Evolutionary conservation across 2,113 vertebrate genomes (phyloP).

Genomic region (Aramus guarauna): DNA sequence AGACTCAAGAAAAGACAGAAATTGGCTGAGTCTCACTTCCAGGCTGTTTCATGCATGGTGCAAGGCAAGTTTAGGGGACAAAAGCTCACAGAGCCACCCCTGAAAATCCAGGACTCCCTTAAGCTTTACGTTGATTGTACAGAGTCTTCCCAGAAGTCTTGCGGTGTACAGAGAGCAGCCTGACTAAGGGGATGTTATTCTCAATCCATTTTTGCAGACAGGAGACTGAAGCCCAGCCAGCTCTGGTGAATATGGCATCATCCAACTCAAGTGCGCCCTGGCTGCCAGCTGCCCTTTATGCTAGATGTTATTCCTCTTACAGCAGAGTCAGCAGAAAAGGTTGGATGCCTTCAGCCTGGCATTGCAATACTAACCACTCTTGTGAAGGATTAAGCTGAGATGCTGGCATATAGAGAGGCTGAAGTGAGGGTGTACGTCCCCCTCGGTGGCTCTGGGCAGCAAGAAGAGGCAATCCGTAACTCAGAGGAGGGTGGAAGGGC

Average conservation of each 20-base stretch:
- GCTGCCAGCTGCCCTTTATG: not conserved
- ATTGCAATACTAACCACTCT: not conserved
- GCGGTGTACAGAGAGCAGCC: not conserved
- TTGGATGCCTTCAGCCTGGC: not conserved
- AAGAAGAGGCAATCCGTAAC: not conserved
- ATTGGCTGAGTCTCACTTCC: not conserved
- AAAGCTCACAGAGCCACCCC: not conserved
- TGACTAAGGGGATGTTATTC: not conserved
- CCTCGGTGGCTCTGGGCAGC: not conserved
- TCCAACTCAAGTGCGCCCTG: not conserved
- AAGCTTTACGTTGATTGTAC: accelerated
- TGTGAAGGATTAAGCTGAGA: not conserved
- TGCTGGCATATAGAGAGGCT: not conserved
- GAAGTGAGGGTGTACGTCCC: not conserved
- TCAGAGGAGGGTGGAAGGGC: not conserved
- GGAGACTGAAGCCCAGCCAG: not conserved
- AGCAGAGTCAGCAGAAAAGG: not conserved
- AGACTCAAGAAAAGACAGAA: not conserved
- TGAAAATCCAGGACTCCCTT: not conserved
- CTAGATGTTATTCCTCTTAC: not conserved
- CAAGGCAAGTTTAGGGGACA: not conserved
- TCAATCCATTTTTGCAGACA: not conserved
- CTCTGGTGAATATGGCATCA: not conserved
- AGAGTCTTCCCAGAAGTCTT: not conserved
- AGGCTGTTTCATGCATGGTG: not conserved